phyloP scores from a whole-genome alignment of 2,888 invertebrate species.

The Eremobia ochroleuca region DNA sequence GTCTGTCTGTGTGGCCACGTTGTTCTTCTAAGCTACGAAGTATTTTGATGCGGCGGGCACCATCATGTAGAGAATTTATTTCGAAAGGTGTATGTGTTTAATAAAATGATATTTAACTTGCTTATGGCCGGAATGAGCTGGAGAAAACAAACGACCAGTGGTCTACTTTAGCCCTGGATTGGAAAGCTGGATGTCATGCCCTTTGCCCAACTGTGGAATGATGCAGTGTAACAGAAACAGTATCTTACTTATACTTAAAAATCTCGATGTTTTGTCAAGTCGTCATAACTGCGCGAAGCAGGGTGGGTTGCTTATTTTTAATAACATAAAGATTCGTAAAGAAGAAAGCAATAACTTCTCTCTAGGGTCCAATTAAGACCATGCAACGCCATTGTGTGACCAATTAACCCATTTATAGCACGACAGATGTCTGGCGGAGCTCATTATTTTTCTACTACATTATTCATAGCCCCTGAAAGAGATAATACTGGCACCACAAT shows the following conservation, averaged over 20 bases:
- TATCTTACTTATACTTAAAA: background rate
- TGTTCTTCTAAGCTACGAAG: background rate
- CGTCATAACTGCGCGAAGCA: background rate
- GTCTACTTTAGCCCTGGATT: too few species aligned
- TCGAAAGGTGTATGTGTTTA: background rate
- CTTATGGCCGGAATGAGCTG: background rate
- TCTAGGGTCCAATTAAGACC: conserved; percentile 32
- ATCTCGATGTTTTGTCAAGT: background rate
- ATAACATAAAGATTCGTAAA: background rate
- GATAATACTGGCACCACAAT: conserved; percentile 68
- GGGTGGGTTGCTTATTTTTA: background rate
- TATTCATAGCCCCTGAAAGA: conserved; percentile 73
- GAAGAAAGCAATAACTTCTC: background rate
- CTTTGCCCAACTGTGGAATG: background rate
- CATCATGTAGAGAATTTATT: background rate
- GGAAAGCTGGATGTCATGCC: background rate
- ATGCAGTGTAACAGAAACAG: background rate
- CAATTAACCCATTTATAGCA: conserved; percentile 58
- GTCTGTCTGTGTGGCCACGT: background rate
- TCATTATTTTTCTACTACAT: conserved; percentile 79
- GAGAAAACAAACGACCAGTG: background rate
- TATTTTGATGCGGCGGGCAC: background rate
- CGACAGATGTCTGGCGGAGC: conserved; percentile 72
- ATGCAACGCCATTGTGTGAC: conserved; percentile 43
- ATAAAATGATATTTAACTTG: background rate